Evolutionary conservation across 1,140 invertebrate species (phyloP).

Genomic region (Eriocheir sinensis): DNA sequence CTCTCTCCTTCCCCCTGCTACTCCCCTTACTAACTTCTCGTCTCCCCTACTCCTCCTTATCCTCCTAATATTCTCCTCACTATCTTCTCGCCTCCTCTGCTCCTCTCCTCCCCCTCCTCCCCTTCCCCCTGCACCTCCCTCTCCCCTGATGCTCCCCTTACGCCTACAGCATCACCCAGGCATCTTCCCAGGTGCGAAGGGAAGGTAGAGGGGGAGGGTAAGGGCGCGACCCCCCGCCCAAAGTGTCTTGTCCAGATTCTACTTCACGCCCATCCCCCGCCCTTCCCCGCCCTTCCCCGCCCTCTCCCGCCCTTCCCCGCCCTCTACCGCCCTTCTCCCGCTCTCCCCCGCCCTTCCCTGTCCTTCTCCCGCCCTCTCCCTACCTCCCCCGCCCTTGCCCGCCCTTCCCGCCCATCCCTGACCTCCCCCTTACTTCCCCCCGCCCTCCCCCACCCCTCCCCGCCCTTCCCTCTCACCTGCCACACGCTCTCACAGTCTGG

Average conservation of each 20-base stretch:
- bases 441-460: background rate
- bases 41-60: background rate
- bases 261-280: slow-evolving; percentile 15
- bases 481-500: background rate
- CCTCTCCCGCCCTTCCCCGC: too few species aligned
- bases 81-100: background rate
- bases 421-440: background rate
- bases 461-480: background rate
- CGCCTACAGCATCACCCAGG: background rate
- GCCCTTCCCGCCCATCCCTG: background rate
- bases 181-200: background rate
- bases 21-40: too few species aligned
- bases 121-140: background rate
- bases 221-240: background rate
- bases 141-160: background rate
- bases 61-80: background rate
- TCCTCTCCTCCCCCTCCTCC: background rate
- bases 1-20: too few species aligned
- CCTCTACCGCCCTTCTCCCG: too few species aligned
- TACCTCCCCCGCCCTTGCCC: background rate
- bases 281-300: too few species aligned
- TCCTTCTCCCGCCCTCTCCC: too few species aligned
- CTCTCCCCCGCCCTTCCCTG: background rate
- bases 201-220: background rate
- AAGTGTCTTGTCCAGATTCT: background rate